Evolutionary conservation across 2,797 vertebrate species (phyloP).

Genomic region (Brotogeris chrysoptera): DNA sequence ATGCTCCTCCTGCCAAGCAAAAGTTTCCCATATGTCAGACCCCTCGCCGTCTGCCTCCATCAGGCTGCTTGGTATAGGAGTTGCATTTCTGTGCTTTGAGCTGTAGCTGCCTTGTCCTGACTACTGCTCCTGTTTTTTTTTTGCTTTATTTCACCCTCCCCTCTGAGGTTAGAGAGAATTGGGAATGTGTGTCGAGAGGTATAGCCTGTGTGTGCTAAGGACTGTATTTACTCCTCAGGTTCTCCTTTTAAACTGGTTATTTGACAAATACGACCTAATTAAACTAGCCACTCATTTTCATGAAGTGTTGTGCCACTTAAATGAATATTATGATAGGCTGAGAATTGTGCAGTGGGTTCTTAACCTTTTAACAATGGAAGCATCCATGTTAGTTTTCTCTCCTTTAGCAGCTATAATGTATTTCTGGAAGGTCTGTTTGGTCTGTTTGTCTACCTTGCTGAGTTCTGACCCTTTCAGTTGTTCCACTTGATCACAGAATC

Average conservation of each 20-base stretch:
- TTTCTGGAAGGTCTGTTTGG: not conserved
- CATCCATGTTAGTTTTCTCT: not conserved
- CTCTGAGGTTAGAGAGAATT: not conserved
- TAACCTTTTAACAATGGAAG: not conserved
- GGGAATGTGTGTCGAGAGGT: not conserved
- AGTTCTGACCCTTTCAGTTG: not conserved
- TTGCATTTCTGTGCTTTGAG: not conserved
- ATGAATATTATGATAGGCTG: not conserved
- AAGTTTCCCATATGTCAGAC: not conserved
- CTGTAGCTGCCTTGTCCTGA: not conserved
- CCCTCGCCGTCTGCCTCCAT: rapidly evolving
- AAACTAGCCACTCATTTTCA: not conserved
- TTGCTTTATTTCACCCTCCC: not conserved
- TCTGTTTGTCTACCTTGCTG: not conserved
- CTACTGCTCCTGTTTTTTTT: not conserved
- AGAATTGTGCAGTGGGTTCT: not conserved
- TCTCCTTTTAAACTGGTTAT: slow-evolving; percentile 14
- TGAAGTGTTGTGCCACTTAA: not conserved
- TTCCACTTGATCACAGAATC: not conserved
- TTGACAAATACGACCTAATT: slow-evolving; percentile 45
- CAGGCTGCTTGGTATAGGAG: not conserved
- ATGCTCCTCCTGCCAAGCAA: not conserved
- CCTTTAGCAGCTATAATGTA: not conserved
- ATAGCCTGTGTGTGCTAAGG: not conserved
- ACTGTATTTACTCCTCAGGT: slow-evolving; percentile 5